Evolutionary conservation across 2,888 invertebrate species (phyloP).

Genomic region (Dicyrtoma fusca): DNA sequence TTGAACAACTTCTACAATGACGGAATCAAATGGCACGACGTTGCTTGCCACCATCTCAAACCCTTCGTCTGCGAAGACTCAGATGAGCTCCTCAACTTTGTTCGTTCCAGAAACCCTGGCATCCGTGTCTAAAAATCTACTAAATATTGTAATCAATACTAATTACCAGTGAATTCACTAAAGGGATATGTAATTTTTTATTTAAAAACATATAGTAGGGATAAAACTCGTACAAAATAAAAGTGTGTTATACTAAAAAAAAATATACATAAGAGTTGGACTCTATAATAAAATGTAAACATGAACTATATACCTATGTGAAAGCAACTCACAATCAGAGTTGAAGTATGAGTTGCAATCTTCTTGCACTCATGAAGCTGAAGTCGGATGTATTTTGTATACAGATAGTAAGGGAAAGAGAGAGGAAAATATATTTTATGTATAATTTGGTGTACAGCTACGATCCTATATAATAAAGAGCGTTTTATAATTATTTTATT

Average conservation of each 20-base stretch:
- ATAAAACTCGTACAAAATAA: slow-evolving; percentile 37
- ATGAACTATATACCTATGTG: background rate
- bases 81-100: slow-evolving; percentile 82
- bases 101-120: slow-evolving; percentile 80
- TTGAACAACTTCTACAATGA: slow-evolving; percentile 92
- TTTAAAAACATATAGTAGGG: slow-evolving; percentile 34
- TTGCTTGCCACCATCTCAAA: slow-evolving; percentile 91
- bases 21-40: slow-evolving; percentile 92
- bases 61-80: slow-evolving; percentile 89
- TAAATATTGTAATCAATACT: background rate
- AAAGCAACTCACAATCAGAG: slow-evolving; percentile 11
- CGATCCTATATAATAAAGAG: slow-evolving; percentile 35
- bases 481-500: slow-evolving; percentile 36
- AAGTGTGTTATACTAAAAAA: slow-evolving; percentile 36
- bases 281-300: slow-evolving; percentile 9
- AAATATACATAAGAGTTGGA: slow-evolving; percentile 4
- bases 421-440: slow-evolving; percentile 36
- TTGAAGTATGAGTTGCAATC: slow-evolving; percentile 16
- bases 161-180: slow-evolving; percentile 31
- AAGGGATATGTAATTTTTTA: slow-evolving; percentile 26
- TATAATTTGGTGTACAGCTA: slow-evolving; percentile 37
- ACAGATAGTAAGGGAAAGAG: slow-evolving; percentile 24
- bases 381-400: slow-evolving; percentile 36
- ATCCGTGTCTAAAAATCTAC: slow-evolving; percentile 36
- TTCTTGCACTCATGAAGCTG: slow-evolving; percentile 2